Conservation (phyloP, 2,113 vertebrate species). For the Murina feae region DNA sequence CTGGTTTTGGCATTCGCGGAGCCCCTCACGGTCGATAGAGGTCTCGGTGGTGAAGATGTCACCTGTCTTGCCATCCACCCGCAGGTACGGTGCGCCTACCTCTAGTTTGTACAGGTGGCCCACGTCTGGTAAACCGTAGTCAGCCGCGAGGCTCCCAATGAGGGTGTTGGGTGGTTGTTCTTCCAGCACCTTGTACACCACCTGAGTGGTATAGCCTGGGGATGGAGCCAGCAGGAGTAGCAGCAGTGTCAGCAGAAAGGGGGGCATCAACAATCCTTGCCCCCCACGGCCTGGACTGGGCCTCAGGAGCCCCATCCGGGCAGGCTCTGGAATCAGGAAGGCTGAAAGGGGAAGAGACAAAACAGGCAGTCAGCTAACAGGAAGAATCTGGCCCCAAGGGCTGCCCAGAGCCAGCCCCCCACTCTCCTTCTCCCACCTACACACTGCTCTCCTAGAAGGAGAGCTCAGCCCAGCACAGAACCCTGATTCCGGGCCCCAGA, state of each 20-base stretch:
- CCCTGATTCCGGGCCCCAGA: not conserved
- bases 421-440: not conserved
- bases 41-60: slow-evolving; percentile 97
- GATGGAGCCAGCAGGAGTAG: slow-evolving; percentile 79
- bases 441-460: not conserved
- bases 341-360: slow-evolving; percentile 70
- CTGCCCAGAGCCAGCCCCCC: not conserved
- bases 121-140: slow-evolving; percentile 91
- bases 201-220: slow-evolving; percentile 73
- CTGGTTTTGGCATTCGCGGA: slow-evolving; percentile 91
- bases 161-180: slow-evolving; percentile 95
- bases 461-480: not conserved
- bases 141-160: slow-evolving; percentile 92
- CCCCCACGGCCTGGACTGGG: slow-evolving; percentile 71
- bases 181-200: slow-evolving; percentile 89
- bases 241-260: slow-evolving; percentile 76
- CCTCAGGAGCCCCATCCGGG: slow-evolving; percentile 65
- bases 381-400: not conserved
- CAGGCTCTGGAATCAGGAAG: slow-evolving; percentile 59
- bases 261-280: slow-evolving; percentile 43
- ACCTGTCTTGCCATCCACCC: slow-evolving; percentile 95
- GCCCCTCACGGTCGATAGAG: slow-evolving; percentile 92
- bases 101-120: slow-evolving; percentile 98
- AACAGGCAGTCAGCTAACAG: slow-evolving; percentile 57
- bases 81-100: slow-evolving; percentile 91